Evolutionary conservation across 2,797 vertebrate species (phyloP).

Genomic region (Sphaeramia orbicularis): DNA sequence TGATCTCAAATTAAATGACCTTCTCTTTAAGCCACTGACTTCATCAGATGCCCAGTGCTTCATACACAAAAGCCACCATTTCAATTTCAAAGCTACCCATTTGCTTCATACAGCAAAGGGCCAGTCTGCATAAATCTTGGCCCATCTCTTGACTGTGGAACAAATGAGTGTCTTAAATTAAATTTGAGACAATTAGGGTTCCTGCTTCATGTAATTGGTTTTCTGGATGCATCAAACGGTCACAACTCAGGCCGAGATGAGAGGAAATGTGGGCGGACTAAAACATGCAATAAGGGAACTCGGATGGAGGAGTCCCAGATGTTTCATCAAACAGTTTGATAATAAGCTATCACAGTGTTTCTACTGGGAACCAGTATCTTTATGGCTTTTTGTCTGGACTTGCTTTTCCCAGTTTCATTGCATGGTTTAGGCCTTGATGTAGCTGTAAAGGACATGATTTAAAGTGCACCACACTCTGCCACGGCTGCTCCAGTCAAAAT

Average conservation of each 20-base stretch:
- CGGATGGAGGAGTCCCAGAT: constrained; percentile 63
- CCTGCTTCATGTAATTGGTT: constrained; percentile 70
- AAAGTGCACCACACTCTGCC: constrained; percentile 40
- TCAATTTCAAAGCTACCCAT: constrained; percentile 70
- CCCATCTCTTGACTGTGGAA: constrained; percentile 52
- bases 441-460: constrained; percentile 49
- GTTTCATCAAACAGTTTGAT: constrained; percentile 71
- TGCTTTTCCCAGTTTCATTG: not conserved
- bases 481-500: constrained; percentile 55
- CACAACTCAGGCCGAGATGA: constrained; percentile 48
- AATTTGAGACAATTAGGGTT: constrained; percentile 72
- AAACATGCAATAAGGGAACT: constrained; percentile 28
- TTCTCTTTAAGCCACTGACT: constrained; percentile 39
- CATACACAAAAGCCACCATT: constrained; percentile 59
- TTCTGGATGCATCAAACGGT: constrained; percentile 65
- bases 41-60: constrained; percentile 31
- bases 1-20: constrained; percentile 36
- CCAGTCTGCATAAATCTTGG: constrained; percentile 56
- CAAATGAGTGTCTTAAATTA: constrained; percentile 70
- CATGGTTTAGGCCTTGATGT: constrained; percentile 32
- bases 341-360: constrained; percentile 68
- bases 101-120: constrained; percentile 41
- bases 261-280: constrained; percentile 53
- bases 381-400: constrained; percentile 8
- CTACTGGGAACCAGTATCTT: constrained; percentile 33